These are phyloP conservation scores for Cottus gobio DNA, from an alignment of 2,113 vertebrate genomes.

Conservation along the genomic window DNA sequence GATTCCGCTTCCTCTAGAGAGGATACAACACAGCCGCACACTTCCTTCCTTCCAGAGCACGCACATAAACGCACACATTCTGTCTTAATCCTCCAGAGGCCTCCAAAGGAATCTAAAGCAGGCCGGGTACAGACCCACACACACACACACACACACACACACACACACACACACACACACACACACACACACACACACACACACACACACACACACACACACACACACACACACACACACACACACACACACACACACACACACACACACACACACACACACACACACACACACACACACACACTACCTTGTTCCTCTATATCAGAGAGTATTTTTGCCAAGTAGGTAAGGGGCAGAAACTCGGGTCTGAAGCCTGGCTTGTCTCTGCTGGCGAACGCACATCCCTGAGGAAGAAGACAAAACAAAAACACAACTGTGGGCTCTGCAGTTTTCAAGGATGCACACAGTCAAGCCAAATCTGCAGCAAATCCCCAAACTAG, in stretches of 20 bases:
- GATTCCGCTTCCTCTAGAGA: neutral
- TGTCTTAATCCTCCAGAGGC: slow-evolving; percentile 45
- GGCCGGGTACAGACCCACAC: slow-evolving; percentile 15
- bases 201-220: too few relatives aligned
- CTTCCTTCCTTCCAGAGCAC: slow-evolving; percentile 1
- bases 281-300: slow-evolving; percentile 7
- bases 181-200: too few relatives aligned
- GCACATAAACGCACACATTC: slow-evolving; percentile 23
- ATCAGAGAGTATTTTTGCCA: slow-evolving; percentile 86
- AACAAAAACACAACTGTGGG: slow-evolving; percentile 34
- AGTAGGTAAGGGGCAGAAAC: slow-evolving; percentile 93
- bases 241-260: too few relatives aligned
- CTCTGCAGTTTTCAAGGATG: slow-evolving; percentile 9
- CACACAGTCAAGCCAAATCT: slow-evolving; percentile 43
- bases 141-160: too few relatives aligned
- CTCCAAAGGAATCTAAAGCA: slow-evolving; percentile 19
- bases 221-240: too few relatives aligned
- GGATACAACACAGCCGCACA: slow-evolving; percentile 10
- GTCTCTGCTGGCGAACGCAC: slow-evolving; percentile 73
- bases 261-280: too few relatives aligned
- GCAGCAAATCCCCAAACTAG: slow-evolving; percentile 26
- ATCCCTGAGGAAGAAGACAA: slow-evolving; percentile 78
- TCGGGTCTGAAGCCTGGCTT: slow-evolving; percentile 79
- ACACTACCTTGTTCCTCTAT: slow-evolving; percentile 87
- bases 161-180: too few relatives aligned